A percentile compares a stretch with the other conserved stretches of the same genome.
phyloP scores from a whole-genome alignment of 64 coral and sea anemone genomes.

The Trachythela sp. region DNA sequence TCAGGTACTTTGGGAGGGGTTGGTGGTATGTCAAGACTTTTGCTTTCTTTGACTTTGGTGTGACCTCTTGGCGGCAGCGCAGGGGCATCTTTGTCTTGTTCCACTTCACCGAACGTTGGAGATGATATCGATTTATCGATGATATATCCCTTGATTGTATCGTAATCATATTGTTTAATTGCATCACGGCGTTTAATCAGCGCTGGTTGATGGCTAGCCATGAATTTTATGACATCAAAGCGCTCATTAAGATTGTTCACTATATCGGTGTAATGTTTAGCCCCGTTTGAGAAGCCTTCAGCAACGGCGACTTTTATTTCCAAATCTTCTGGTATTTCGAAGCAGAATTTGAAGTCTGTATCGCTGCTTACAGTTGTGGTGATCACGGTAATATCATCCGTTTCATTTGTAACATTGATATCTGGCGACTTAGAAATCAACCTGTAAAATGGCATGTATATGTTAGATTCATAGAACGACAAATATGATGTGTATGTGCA shows the following conservation, averaged over 20 bases:
- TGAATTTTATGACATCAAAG: background rate
- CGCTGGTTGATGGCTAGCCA: background rate
- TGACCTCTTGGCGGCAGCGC: background rate
- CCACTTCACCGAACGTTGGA: background rate
- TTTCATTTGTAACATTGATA: background rate
- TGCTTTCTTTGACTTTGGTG: background rate
- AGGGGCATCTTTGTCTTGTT: background rate
- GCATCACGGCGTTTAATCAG: background rate
- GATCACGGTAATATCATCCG: background rate
- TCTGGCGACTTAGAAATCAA: background rate
- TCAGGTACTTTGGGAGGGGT: too few relatives aligned
- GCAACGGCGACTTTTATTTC: background rate
- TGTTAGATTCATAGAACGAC: background rate
- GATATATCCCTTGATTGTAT: background rate
- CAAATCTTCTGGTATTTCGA: background rate
- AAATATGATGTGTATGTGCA: too few relatives aligned
- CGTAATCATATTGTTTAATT: background rate
- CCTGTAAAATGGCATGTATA: background rate
- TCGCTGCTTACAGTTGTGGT: background rate
- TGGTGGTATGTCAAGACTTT: background rate
- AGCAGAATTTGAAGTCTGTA: background rate
- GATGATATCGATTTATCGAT: background rate
- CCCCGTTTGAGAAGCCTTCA: background rate
- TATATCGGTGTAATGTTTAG: background rate
- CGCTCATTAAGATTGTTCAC: background rate